Base-by-base conservation (phyloP, 2,888 invertebrate genomes). In the Polymixis flavicincta region DNA sequence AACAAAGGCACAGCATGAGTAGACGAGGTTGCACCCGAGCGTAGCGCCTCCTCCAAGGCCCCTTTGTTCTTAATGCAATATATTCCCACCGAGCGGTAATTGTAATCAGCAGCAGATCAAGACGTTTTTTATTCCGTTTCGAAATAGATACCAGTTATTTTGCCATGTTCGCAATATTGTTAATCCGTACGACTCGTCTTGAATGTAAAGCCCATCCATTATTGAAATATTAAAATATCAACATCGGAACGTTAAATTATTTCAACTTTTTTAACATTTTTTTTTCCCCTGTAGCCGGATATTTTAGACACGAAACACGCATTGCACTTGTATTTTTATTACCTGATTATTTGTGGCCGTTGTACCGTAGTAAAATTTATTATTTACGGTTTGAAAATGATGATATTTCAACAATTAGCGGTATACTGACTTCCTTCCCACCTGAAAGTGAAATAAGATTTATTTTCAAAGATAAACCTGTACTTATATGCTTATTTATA, bases 1-100 rank as follows among this genome's bases (percentile, higher is more conserved):
- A 85, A 87, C 85, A 88, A 87, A 88, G 87, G 78, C 87, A 65
- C 83, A 86, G 81, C 84, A 85, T 84, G 87, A 88, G 89, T 88
- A 89, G 89, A 87, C 78, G 86, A 88, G 87, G 87, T 83, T 89
- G 88, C 92, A 90, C 77, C 90, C 90, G 84, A 90, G 89, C 92
- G 92, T 93, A 89, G 91, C 92, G 91, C 90, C 90, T 90, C 86
- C 88, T 87, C 89, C 94, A 95, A 94, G 95, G 94, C 91, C 92
- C 87, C 93, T 93, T 95, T 94, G 94, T 95, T 94, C 91, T 92
- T 91, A 92, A 92, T 91, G 92, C 93, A 93, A 92, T 92, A 90
- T 92, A 89, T 95, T 95, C 95, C 93, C 95, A 95, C 94, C 92
- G 91, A 93, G 90, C 91, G 89, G 92, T 93, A 93, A 93, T 92